A percentile compares a stretch with the other conserved stretches of the same genome.
These are phyloP conservation scores for Rhinogobius similis DNA, from an alignment of 2,113 vertebrate genomes.

Conservation along the genomic window DNA sequence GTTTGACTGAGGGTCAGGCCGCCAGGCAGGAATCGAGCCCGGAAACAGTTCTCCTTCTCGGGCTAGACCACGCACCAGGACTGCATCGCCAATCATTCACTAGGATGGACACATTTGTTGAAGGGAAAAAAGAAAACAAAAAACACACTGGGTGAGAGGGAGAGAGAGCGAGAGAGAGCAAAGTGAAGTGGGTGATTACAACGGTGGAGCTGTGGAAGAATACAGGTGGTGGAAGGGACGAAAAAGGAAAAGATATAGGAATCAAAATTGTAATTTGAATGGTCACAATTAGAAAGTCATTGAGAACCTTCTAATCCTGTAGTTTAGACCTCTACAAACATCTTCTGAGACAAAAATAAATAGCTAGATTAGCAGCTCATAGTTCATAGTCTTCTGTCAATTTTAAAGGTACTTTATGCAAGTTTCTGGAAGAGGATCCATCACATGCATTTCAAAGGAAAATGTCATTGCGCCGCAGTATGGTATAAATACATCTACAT, in stretches of 20 bases:
- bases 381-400: too few relatives aligned
- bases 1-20: constrained; percentile 69
- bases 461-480: too few relatives aligned
- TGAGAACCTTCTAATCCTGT: too few relatives aligned
- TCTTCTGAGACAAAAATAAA: constrained; percentile 31
- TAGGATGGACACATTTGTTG: constrained; percentile 54
- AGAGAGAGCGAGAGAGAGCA: constrained; percentile 47
- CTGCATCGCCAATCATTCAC: constrained; percentile 59
- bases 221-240: constrained; percentile 49
- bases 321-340: too few relatives aligned
- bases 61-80: constrained; percentile 41
- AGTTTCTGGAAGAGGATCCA: too few relatives aligned
- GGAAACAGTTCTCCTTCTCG: constrained; percentile 63
- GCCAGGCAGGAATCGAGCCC: constrained; percentile 52
- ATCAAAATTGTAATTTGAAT: too few relatives aligned
- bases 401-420: too few relatives aligned
- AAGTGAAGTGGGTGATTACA: constrained; percentile 62
- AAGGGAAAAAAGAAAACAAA: constrained; percentile 63
- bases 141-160: constrained; percentile 33
- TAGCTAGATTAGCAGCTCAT: background rate
- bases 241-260: constrained; percentile 30
- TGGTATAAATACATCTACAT: too few relatives aligned
- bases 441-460: too few relatives aligned
- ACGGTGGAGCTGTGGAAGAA: constrained; percentile 46
- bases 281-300: too few relatives aligned